Evolutionary conservation across 2,113 vertebrate species (phyloP).

Genomic region (Oxygymnocypris stewartii): DNA sequence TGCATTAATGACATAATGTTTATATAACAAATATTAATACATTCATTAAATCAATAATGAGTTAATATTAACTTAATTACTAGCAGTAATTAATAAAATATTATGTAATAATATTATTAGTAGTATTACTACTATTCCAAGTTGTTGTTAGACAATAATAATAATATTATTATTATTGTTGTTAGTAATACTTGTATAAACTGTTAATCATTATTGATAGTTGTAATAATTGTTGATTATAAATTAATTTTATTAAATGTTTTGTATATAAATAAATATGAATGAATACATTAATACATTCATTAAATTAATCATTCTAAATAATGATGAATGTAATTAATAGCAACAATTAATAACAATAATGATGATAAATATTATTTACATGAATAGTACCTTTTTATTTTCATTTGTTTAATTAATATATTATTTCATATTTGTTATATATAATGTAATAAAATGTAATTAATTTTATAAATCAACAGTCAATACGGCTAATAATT

Average conservation of each 20-base stretch:
- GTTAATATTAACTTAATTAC: not conserved
- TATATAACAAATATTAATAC: no score
- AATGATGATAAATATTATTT: not conserved
- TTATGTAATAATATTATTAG: not conserved
- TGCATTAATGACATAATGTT: no score
- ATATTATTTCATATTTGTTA: no score
- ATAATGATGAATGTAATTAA: no score
- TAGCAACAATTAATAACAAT: not conserved
- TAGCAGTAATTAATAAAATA: not conserved
- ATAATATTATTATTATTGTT: not conserved
- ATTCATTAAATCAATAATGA: not conserved
- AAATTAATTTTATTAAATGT: not conserved
- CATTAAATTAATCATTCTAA: not conserved
- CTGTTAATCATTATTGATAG: not conserved
- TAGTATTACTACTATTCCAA: not conserved
- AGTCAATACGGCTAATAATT: not conserved
- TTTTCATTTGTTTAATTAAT: no score
- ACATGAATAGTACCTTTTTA: not conserved
- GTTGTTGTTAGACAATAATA: no score
- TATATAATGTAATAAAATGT: no score
- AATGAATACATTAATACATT: not conserved
- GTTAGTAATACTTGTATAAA: no score
- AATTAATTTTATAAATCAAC: not conserved
- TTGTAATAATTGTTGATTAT: not conserved
- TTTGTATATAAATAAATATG: not conserved